Conservation (phyloP, 2,113 vertebrate species). For the Tragelaphus imberbis region DNA sequence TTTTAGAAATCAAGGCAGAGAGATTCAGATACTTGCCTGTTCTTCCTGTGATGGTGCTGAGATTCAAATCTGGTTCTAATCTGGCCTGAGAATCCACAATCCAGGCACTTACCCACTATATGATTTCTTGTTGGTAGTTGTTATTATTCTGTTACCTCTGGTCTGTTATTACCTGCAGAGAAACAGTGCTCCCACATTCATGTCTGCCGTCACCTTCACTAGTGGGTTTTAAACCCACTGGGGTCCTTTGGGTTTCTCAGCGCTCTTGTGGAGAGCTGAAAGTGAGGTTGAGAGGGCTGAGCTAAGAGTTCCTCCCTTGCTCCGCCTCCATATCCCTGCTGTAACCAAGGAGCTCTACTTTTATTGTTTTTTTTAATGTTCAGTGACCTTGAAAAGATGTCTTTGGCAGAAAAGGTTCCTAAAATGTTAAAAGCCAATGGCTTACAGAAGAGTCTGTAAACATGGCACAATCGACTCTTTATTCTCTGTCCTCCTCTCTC, state of each 20-base stretch:
- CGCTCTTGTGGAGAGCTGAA: neutral
- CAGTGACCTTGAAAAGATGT: neutral
- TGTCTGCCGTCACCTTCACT: neutral
- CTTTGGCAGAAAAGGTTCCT: neutral
- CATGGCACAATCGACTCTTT: neutral
- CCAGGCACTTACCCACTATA: neutral
- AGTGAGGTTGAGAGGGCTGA: neutral
- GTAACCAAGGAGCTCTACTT: neutral
- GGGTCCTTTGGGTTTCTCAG: neutral
- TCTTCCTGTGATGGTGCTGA: neutral
- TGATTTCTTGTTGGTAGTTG: neutral
- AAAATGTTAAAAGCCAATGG: neutral
- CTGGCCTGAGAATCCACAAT: neutral
- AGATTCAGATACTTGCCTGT: neutral
- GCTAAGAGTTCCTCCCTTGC: neutral
- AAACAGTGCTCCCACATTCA: neutral
- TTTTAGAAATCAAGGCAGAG: slow-evolving; percentile 4
- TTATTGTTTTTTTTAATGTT: neutral
- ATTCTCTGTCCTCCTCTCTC: neutral
- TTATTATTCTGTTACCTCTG: neutral
- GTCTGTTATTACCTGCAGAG: neutral
- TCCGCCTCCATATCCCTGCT: neutral
- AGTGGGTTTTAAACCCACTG: neutral
- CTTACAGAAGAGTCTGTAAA: neutral
- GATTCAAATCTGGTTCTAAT: neutral